These are phyloP conservation scores for Heliconius sara DNA, from an alignment of 2,888 invertebrate species.

Conservation along the genomic window DNA sequence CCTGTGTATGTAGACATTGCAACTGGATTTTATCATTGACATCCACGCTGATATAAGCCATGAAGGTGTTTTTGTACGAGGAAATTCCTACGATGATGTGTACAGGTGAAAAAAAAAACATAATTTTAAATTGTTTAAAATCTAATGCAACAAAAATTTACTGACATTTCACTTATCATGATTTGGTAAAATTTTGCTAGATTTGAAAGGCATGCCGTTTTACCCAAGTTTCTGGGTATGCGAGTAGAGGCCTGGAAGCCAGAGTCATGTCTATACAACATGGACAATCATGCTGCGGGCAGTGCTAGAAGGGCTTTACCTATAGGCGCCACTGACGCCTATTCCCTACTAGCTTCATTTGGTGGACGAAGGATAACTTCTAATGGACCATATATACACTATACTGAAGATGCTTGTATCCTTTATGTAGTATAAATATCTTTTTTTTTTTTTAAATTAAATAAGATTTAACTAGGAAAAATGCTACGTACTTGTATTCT, in stretches of 20 bases:
- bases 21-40: slow-evolving; percentile 97
- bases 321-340: slow-evolving; percentile 90
- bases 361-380: slow-evolving; percentile 92
- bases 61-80: slow-evolving; percentile 96
- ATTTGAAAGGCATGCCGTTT: slow-evolving; percentile 96
- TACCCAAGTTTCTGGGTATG: slow-evolving; percentile 95
- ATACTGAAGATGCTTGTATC: slow-evolving; percentile 98
- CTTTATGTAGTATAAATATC: too few relatives aligned
- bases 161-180: neutral
- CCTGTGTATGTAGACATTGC: slow-evolving; percentile 80
- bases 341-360: slow-evolving; percentile 95
- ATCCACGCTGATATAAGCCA: slow-evolving; percentile 96
- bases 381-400: slow-evolving; percentile 89
- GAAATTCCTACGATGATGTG: slow-evolving; percentile 96
- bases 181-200: slow-evolving; percentile 69
- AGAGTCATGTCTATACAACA: slow-evolving; percentile 95
- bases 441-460: too few relatives aligned
- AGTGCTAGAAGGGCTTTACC: slow-evolving; percentile 93
- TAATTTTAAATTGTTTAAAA: neutral
- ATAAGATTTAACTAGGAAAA: neutral
- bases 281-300: slow-evolving; percentile 93
- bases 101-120: slow-evolving; percentile 85
- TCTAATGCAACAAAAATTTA: too few relatives aligned
- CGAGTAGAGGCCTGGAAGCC: slow-evolving; percentile 95
- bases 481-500: neutral